Evolutionary conservation across 2,888 invertebrate genomes (phyloP).

Genomic region (Nezara viridula): DNA sequence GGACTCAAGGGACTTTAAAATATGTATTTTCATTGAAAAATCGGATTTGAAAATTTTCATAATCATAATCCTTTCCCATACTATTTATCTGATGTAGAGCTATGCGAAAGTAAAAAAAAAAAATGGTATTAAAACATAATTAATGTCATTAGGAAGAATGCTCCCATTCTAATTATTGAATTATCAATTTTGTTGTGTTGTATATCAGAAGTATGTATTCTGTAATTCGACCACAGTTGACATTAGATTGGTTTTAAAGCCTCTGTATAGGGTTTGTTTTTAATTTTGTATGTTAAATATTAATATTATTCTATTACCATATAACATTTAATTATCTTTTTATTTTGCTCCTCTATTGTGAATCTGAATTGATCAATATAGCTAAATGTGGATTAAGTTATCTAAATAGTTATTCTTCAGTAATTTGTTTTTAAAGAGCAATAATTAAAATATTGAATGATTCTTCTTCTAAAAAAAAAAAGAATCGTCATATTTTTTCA

Average conservation of each 20-base stretch:
- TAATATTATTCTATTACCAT: neutral
- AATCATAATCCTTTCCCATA: no score
- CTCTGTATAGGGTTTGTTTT: neutral
- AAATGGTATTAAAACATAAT: no score
- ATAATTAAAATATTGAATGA: conserved; percentile 13
- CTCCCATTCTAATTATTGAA: neutral
- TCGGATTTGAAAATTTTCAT: no score
- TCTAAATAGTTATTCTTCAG: neutral
- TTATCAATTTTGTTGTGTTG: neutral
- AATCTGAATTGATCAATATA: neutral
- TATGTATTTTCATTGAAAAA: no score
- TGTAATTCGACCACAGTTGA: neutral
- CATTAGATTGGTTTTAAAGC: neutral
- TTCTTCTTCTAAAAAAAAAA: neutral
- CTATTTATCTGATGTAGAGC: no score
- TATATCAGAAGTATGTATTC: neutral
- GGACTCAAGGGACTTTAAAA: no score
- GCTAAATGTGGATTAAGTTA: neutral
- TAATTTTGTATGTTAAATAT: neutral
- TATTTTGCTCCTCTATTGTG: neutral
- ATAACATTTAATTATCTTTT: neutral
- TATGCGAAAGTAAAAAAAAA: no score
- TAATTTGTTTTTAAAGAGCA: conserved; percentile 15
- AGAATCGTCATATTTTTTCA: neutral
- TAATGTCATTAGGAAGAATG: neutral